These are phyloP conservation scores for Atherinomorus stipes DNA, from an alignment of 2,113 vertebrate genomes.

Conservation along the genomic window DNA sequence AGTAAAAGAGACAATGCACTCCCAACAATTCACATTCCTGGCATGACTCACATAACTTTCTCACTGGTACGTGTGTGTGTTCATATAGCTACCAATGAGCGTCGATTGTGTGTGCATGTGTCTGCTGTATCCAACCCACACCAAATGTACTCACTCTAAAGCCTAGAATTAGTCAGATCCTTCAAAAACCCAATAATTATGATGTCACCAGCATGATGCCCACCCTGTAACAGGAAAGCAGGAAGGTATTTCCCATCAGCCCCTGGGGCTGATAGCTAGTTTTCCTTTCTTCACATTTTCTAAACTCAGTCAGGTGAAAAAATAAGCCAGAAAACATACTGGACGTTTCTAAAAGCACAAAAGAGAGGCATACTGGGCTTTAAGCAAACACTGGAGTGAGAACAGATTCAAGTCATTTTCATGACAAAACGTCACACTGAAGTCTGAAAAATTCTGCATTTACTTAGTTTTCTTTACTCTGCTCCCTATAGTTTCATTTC, in stretches of 20 bases:
- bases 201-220: constrained; percentile 47
- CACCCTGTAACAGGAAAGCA: constrained; percentile 31
- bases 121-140: constrained; percentile 27
- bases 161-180: constrained; percentile 62
- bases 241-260: neutral
- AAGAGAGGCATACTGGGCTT: too few relatives aligned
- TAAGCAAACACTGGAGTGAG: too few relatives aligned
- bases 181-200: constrained; percentile 62
- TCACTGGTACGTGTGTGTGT: constrained; percentile 16
- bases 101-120: constrained; percentile 14
- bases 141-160: constrained; percentile 49
- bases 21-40: constrained; percentile 62
- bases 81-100: constrained; percentile 2
- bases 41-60: constrained; percentile 66
- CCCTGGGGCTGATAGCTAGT: too few relatives aligned
- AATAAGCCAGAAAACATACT: too few relatives aligned
- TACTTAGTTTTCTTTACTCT: too few relatives aligned
- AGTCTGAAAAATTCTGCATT: too few relatives aligned
- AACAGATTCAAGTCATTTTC: too few relatives aligned
- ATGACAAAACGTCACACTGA: too few relatives aligned
- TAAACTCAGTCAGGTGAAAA: too few relatives aligned
- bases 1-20: constrained; percentile 28
- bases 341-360: too few relatives aligned
- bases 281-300: too few relatives aligned
- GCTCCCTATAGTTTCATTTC: too few relatives aligned